Evolutionary conservation across 1,140 invertebrate genomes (phyloP), one percentile per base, ranked within the genome.

Genomic region (Hypothenemus hampei): DNA sequence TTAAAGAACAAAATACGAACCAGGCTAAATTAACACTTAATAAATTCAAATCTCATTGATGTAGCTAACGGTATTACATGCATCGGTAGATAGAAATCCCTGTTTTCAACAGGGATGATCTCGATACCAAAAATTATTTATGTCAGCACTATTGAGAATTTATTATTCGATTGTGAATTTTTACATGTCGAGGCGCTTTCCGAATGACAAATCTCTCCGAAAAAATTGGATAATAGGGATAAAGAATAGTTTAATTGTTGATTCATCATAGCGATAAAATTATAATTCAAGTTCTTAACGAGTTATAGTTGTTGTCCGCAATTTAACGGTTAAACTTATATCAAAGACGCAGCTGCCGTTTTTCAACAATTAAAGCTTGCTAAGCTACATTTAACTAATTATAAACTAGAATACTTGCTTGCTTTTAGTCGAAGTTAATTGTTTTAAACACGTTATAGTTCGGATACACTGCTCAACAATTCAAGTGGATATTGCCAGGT

Each of bases 311-410:
- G 57, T 68, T 64, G 66, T n/a, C n/a, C 59, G 65, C 60, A 68
- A 68, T 65, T 64, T 62, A 48, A 50, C 60, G 50, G 58, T 52
- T 65, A 56, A 65, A 66, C 66, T 68, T 68, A 65, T 68, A 63
- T 69, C 20, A 23, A 62, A 64, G 60, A 63, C 51, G 62, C 67
- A 69, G 67, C 67, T 69, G 67, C 57, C 62, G 65, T 66, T 69
- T 67, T 69, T 69, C 59, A 66, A 66, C 67, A 69, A 69, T 69
- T 69, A 67, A 66, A 68, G 53, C 66, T 65, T 58, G 67, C 63
- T 64, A 66, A 59, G 64, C 60, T 65, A n/a, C n/a, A n/a, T n/a
- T n/a, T 66, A 59, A 65, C 54, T 66, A 66, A 69, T 69, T 69
- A 66, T 57, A 10, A n/a, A 37, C 23, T 29, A 40, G 61, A 61